Evolutionary conservation across 2,797 vertebrate genomes (phyloP), one percentile per base, ranked within the genome.

Genomic region (Knipowitschia caucasica): DNA sequence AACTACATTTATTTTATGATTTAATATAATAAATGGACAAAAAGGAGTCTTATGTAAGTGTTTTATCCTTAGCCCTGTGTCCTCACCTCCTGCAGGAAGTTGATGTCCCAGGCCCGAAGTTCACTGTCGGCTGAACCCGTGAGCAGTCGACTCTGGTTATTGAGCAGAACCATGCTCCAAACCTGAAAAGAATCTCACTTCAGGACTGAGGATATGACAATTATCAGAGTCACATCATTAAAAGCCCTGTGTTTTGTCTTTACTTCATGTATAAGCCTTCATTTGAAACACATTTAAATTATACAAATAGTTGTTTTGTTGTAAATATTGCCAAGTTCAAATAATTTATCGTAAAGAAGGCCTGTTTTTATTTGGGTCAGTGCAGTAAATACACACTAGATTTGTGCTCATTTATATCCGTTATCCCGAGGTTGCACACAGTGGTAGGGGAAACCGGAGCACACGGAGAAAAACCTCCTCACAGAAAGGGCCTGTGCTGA

Each of bases 91-190:
- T 94, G 70, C 40, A 93, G 77, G 63, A 93, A 94, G 0, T 24
- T 23, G 54, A 99, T 85, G 78, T 94, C 90, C 96, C 96, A 99
- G 33, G 89, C 94, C 44, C 97, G 82, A 7, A 99, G 93, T 53
- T 99, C 96, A 53, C 95, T 98, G 91, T 99, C 97, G 1, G 92
- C 90, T 1, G 94, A 92, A 7, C 97, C 96, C 0, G 95, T 97
- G 38, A 99, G 61, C 68, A 99, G 85, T 50, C 94, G 80, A 33
- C 74, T 92, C 75, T 94, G 93, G 69, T 89, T 65, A 0, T 95
- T 92, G 50, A 97, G 56, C 71, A 98, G 78, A 46, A 81, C 88
- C 88, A 98, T 89, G 0, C 93, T 92, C 96, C 96, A 99, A 15
- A 99, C 94, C 96, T 99, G 3, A 29, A 33, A 64, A 11, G 54